A percentile compares a stretch with the other conserved stretches of the same genome.
These are phyloP conservation scores for Leptinotarsa undecemlineata DNA, from an alignment of 1,140 invertebrate species.

Conservation along the genomic window DNA sequence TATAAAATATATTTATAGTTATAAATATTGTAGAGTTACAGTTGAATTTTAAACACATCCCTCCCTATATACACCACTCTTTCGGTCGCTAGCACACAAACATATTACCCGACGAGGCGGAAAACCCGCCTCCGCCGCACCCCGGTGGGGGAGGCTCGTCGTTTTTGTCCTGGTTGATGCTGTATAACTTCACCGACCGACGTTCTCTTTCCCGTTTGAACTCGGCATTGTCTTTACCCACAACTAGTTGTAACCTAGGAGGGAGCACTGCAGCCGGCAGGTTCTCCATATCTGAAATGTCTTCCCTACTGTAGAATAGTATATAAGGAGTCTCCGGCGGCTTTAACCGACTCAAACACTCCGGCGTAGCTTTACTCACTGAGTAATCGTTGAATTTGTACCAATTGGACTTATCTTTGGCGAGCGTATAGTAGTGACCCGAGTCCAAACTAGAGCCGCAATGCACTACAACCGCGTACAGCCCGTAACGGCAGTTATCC, in stretches of 20 bases:
- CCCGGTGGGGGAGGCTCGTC: conserved; percentile 54
- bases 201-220: conserved; percentile 42
- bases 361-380: conserved; percentile 63
- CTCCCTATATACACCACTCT: background rate
- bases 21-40: background rate
- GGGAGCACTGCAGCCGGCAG: conserved; percentile 40
- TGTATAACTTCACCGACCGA: conserved; percentile 30
- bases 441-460: conserved; percentile 79
- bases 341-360: conserved; percentile 66
- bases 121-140: conserved; percentile 51
- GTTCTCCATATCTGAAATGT: conserved; percentile 47
- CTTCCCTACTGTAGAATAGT: conserved; percentile 67
- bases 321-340: conserved; percentile 81
- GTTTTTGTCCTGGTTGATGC: conserved; percentile 40
- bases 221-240: conserved; percentile 45
- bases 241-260: conserved; percentile 35
- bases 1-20: conserved; percentile 1
- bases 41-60: conserved; percentile 2
- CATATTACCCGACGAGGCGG: conserved; percentile 43
- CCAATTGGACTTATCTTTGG: conserved; percentile 72
- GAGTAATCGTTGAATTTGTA: conserved; percentile 80
- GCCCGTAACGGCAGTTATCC: conserved; percentile 63
- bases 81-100: conserved; percentile 48
- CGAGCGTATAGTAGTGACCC: conserved; percentile 86
- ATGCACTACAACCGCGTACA: conserved; percentile 84